phyloP scores from a whole-genome alignment of 2,113 vertebrate genomes.

The Elaphurus davidianus region DNA sequence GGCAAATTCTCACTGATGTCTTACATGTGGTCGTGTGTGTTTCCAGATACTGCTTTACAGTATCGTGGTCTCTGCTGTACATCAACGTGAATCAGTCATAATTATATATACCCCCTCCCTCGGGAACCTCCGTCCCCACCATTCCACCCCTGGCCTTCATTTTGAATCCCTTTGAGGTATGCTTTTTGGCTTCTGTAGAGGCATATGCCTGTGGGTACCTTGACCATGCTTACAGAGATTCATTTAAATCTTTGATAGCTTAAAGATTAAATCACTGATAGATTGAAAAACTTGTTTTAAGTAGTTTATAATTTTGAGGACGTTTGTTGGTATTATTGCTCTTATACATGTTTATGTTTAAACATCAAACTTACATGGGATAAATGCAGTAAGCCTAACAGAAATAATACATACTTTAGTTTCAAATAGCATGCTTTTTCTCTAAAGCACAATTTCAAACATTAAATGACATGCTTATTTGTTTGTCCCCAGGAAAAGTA shows the following conservation, averaged over 20 bases:
- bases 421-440: neutral
- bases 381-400: neutral
- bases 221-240: neutral
- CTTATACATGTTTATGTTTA: neutral
- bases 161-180: neutral
- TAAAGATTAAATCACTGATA: neutral
- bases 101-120: neutral
- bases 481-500: neutral
- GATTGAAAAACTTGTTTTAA: slow-evolving; percentile 12
- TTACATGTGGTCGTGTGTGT: neutral
- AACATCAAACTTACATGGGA: neutral
- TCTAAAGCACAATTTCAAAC: neutral
- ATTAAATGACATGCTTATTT: neutral
- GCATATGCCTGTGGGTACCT: neutral
- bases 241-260: neutral
- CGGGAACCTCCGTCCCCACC: neutral
- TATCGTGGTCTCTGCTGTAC: neutral
- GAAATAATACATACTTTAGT: neutral
- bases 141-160: neutral
- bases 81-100: neutral
- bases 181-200: neutral
- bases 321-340: neutral
- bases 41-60: neutral
- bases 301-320: neutral
- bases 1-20: neutral